phyloP scores from a whole-genome alignment of 2,888 invertebrate species.

The Protodeltote pygarga region DNA sequence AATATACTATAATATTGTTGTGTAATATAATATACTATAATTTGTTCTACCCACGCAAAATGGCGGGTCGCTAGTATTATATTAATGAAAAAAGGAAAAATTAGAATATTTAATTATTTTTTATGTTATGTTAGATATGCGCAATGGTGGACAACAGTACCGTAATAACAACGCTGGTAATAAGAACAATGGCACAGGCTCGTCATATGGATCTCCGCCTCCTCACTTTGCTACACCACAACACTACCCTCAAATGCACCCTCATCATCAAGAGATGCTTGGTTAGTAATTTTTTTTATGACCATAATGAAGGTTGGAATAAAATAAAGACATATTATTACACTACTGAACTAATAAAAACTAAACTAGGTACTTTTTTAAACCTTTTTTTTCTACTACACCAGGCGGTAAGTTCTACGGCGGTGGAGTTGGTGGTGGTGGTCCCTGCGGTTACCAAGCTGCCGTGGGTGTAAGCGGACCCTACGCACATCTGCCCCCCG shows the following conservation, averaged over 20 bases:
- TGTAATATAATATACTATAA: too few species aligned
- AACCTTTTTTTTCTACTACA: background rate
- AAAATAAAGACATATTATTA: too few species aligned
- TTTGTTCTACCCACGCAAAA: too few species aligned
- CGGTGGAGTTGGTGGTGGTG: slow-evolving; percentile 87
- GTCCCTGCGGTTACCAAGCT: slow-evolving; percentile 89
- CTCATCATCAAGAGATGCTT: slow-evolving; percentile 84
- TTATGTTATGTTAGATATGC: slow-evolving; percentile 61
- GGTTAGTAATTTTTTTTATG: slow-evolving; percentile 58
- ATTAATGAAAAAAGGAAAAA: too few species aligned
- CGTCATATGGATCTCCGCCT: slow-evolving; percentile 83
- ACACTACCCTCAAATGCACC: slow-evolving; percentile 82
- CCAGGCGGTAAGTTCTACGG: slow-evolving; percentile 92
- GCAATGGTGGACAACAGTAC: slow-evolving; percentile 78
- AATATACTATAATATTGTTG: too few species aligned
- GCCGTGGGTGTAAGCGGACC: slow-evolving; percentile 88
- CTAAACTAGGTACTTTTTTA: too few species aligned
- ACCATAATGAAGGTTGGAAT: too few species aligned
- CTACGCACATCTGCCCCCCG: slow-evolving; percentile 88
- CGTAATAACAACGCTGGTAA: slow-evolving; percentile 74
- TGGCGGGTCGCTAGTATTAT: too few species aligned
- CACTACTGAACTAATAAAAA: too few species aligned
- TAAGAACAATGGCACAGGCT: slow-evolving; percentile 77
- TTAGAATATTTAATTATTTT: background rate
- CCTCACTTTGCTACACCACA: slow-evolving; percentile 81